These are phyloP conservation scores for Thysanoteuthis rhombus DNA, from an alignment of 2,888 invertebrate genomes.

Conservation along the genomic window DNA sequence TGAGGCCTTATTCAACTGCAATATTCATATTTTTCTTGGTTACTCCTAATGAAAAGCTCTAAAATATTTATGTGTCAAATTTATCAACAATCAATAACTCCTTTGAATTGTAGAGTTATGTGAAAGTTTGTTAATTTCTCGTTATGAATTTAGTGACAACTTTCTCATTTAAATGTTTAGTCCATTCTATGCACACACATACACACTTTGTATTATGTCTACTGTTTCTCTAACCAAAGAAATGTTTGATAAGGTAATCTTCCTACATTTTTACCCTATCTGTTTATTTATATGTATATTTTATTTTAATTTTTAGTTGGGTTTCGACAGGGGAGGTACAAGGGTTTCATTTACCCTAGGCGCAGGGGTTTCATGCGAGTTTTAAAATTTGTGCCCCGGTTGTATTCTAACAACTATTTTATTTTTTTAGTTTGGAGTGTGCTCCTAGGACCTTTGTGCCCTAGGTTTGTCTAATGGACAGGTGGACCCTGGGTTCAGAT, in stretches of 20 bases:
- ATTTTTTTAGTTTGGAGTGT: too few species aligned
- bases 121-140: background rate
- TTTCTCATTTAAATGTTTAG: background rate
- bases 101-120: background rate
- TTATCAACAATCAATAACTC: background rate
- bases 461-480: too few species aligned
- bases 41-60: background rate
- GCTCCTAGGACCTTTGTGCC: too few species aligned
- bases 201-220: background rate
- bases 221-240: constrained; percentile 12
- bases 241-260: constrained; percentile 12
- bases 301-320: background rate
- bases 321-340: too few species aligned
- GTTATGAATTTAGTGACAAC: background rate
- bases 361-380: too few species aligned
- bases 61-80: background rate
- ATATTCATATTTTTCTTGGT: background rate
- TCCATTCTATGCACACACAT: background rate
- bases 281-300: background rate
- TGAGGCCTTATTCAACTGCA: constrained; percentile 12
- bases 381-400: too few species aligned
- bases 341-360: too few species aligned
- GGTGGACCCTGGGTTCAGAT: too few species aligned
- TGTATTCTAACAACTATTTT: too few species aligned
- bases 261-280: background rate